Evolutionary conservation across 2,888 invertebrate species (phyloP).

Genomic region (Thelaira solivaga): DNA sequence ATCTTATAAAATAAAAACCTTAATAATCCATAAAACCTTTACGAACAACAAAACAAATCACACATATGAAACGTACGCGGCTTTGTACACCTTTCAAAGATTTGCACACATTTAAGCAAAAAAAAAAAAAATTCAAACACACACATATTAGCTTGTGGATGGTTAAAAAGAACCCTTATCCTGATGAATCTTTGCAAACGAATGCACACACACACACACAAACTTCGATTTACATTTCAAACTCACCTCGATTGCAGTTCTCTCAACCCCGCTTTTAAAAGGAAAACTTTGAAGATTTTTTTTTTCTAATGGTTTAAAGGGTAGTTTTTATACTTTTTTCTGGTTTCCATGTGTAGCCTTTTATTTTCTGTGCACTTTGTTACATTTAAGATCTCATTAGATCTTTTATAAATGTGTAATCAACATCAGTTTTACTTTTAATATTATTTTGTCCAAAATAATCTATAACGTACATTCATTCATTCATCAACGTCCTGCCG

Average conservation of each 20-base stretch:
- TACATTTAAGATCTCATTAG: conserved; percentile 64
- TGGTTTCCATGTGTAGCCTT: conserved; percentile 36
- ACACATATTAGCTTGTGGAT: not conserved
- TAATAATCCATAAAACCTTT: conserved; percentile 62
- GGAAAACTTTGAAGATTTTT: conserved; percentile 17
- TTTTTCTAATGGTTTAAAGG: conserved; percentile 19
- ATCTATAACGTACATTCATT: conserved; percentile 56
- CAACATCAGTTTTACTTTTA: conserved; percentile 66
- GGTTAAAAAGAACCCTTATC: conserved; percentile 38
- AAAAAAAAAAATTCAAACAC: not conserved
- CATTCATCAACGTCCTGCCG: conserved; percentile 30
- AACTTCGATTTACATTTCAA: conserved; percentile 8
- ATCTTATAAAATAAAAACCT: conserved; percentile 62
- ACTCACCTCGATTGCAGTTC: conserved; percentile 60
- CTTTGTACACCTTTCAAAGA: conserved; percentile 64
- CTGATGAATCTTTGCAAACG: not conserved
- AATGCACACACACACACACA: not conserved
- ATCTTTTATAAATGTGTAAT: conserved; percentile 55
- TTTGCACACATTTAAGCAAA: conserved; percentile 52
- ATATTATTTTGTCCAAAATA: conserved; percentile 30
- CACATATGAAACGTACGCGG: conserved; percentile 60
- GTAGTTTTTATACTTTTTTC: conserved; percentile 54
- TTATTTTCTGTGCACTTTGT: conserved; percentile 38
- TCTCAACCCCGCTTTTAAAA: conserved; percentile 31
- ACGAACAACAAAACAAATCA: conserved; percentile 54